Evolutionary conservation across 1,140 invertebrate genomes (phyloP).

Genomic region (Drosophila albomicans): DNA sequence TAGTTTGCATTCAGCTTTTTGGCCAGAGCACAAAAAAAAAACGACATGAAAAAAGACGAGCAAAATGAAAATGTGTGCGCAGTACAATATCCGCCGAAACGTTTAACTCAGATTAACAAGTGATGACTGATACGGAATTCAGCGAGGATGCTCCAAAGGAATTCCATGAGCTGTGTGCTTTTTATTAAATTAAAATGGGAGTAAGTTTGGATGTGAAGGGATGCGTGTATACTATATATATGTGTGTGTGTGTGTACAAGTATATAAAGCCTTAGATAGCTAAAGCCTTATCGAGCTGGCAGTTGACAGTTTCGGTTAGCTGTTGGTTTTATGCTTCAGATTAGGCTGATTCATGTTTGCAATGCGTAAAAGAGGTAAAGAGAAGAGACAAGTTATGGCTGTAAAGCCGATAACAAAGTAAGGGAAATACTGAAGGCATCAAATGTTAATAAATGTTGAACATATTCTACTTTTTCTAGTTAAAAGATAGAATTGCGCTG

Average conservation of each 20-base stretch:
- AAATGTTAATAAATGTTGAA: too few species aligned
- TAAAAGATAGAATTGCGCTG: too few species aligned
- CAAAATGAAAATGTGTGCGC: slow-evolving; percentile 20
- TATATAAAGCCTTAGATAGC: not conserved
- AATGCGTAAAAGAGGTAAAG: not conserved
- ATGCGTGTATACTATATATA: not conserved
- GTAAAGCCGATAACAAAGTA: not conserved
- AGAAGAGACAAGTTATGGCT: not conserved
- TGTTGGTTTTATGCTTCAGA: slow-evolving; percentile 10
- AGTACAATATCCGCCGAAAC: slow-evolving; percentile 75
- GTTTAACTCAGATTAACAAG: slow-evolving; percentile 80
- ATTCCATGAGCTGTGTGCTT: slow-evolving; percentile 39
- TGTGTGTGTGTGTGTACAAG: not conserved
- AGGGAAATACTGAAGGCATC: too few species aligned
- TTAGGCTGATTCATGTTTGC: not conserved
- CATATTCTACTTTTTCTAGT: too few species aligned
- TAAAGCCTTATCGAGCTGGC: slow-evolving; percentile 6
- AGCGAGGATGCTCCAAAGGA: slow-evolving; percentile 11
- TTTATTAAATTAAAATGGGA: slow-evolving; percentile 51
- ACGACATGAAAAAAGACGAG: not conserved
- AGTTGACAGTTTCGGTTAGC: slow-evolving; percentile 18
- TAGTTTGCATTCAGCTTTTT: slow-evolving; percentile 64
- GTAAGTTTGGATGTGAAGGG: not conserved
- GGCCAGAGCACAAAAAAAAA: slow-evolving; percentile 45
- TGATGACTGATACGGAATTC: slow-evolving; percentile 64